Evolutionary conservation across 2,113 vertebrate species (phyloP).

Genomic region (Entelurus aequoreus): DNA sequence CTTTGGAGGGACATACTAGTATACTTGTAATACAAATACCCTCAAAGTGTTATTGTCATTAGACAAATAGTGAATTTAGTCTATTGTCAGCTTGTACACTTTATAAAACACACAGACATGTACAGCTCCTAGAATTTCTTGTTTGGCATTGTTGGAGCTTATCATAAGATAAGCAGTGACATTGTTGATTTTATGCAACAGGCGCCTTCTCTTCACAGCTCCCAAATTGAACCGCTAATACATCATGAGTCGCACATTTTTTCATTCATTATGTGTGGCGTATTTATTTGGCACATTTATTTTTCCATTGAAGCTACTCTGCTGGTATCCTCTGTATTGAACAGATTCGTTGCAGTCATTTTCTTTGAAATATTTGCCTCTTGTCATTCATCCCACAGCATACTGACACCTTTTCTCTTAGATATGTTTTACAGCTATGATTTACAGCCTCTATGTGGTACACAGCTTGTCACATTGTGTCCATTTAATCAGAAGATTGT

Average conservation of each 20-base stretch:
- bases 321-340: slow-evolving; percentile 1
- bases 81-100: neutral
- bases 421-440: slow-evolving; percentile 10
- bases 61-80: too few relatives aligned
- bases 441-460: slow-evolving; percentile 6
- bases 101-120: neutral
- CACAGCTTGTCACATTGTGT: neutral
- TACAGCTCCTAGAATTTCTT: slow-evolving; percentile 15
- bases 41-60: too few relatives aligned
- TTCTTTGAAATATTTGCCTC: neutral
- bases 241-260: neutral
- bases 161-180: slow-evolving; percentile 16
- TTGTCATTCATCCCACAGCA: slow-evolving; percentile 18
- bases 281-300: slow-evolving; percentile 7
- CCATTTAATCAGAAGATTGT: slow-evolving; percentile 10
- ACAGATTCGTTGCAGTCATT: slow-evolving; percentile 1
- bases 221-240: neutral
- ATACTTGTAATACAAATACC: too few relatives aligned
- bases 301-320: slow-evolving; percentile 14
- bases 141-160: slow-evolving; percentile 12
- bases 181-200: slow-evolving; percentile 7
- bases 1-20: too few relatives aligned
- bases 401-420: slow-evolving; percentile 9
- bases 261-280: slow-evolving; percentile 5
- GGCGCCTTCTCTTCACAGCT: slow-evolving; percentile 1